phyloP scores from a whole-genome alignment of 1,140 invertebrate genomes.

The Aphis gossypii region DNA sequence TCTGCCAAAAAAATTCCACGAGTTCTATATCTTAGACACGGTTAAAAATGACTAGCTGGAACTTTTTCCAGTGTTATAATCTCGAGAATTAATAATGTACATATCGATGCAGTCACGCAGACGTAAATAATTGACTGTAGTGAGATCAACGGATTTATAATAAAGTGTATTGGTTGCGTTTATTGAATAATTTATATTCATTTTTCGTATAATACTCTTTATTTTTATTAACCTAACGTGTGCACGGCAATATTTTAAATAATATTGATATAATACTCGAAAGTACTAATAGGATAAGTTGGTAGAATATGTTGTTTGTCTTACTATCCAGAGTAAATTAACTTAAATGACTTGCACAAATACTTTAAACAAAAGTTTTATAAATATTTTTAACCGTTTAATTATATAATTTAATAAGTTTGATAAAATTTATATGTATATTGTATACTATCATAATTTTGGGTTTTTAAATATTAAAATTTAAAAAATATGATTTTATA shows the following conservation, averaged over 20 bases:
- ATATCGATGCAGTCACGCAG: neutral
- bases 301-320: neutral
- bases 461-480: neutral
- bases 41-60: slow-evolving; percentile 26
- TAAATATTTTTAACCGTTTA: neutral
- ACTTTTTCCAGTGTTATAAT: neutral
- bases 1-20: slow-evolving; percentile 15
- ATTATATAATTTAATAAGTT: neutral
- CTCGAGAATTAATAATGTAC: neutral
- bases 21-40: too few relatives aligned
- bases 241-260: neutral
- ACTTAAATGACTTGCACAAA: neutral
- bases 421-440: neutral
- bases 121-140: neutral
- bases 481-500: neutral
- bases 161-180: neutral
- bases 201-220: neutral
- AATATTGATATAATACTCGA: too few relatives aligned
- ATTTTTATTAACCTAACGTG: neutral
- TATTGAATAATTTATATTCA: neutral
- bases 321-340: neutral
- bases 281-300: neutral
- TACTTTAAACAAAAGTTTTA: neutral
- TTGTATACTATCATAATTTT: neutral
- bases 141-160: neutral